Conservation (phyloP, 2,888 invertebrate genomes). For the Maniola hyperantus region DNA sequence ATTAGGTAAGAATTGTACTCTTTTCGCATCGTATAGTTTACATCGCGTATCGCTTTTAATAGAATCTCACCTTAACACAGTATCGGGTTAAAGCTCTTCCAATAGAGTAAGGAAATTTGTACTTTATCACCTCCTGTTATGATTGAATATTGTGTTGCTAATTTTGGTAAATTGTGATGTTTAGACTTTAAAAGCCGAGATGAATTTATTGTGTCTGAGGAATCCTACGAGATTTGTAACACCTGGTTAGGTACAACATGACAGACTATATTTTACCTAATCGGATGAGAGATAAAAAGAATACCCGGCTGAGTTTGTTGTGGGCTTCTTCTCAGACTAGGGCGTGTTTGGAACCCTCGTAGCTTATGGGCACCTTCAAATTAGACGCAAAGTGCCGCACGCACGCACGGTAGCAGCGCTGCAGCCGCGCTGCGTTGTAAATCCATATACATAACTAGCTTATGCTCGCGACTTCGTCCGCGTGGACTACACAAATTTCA, state of each 20-base stretch:
- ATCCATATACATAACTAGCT: no score
- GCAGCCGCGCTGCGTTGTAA: no score
- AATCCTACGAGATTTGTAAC: constrained; percentile 19
- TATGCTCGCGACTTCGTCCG: no score
- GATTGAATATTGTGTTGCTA: background rate
- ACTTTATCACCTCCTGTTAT: background rate
- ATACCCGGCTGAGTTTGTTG: no score
- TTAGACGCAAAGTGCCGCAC: no score
- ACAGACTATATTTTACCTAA: background rate
- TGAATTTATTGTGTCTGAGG: constrained; percentile 10
- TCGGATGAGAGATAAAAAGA: background rate
- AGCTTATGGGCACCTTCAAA: no score
- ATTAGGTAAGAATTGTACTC: background rate
- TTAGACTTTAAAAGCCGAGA: background rate
- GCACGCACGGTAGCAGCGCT: no score
- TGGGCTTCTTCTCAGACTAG: no score
- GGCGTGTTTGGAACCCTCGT: no score
- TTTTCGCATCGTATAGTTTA: background rate
- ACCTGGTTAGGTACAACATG: background rate
- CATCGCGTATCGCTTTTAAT: constrained; percentile 2
- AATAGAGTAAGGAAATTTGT: background rate
- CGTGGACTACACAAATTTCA: no score
- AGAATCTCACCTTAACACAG: background rate
- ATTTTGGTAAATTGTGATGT: background rate
- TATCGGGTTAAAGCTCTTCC: background rate